Evolutionary conservation across 2,113 vertebrate species (phyloP), one percentile per base, ranked within the genome.

Genomic region (Ptilorrhoa leucosticta): DNA sequence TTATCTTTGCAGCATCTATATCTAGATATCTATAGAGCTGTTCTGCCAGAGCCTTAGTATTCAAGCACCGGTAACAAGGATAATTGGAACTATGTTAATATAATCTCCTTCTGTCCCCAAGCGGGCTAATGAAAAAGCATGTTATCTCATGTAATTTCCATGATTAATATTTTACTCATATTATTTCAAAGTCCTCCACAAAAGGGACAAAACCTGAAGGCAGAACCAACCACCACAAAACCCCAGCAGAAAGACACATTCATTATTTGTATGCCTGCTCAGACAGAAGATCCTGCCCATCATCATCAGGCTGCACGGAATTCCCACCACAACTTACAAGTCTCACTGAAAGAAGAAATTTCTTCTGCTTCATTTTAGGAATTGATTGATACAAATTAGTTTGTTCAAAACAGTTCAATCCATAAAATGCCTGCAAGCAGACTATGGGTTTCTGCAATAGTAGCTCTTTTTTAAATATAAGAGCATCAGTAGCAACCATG

Each of bases 361-460:
- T 50, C 60, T 81, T 21, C 42, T 15, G 8, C 35, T 50, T 1
- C 37, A 71, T 92, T 94, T 96, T 47, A 72, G 70, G 31, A 73
- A 83, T 22, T 23, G 28, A 78, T 51, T 51, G 24, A 87, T n/a
- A 70, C 13, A 93, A 78, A 79, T 30, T 13, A 11, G 37, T 72
- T 82, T 71, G n/a, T 71, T 89, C 53, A 66, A 54, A 86, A 70
- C 1, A 44, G 27, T 75, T 90, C 27, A 78, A 64, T 28, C 11
- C 13, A 51, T 27, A 71, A 86, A 73, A 93, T 10, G 56, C 28
- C 45, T 80, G 8, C 37, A 69, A 71, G 50, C 10, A 75, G 71
- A 44, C 0, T 0, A 53, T 4, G 21, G 6, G 2, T 2, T 87
- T 71, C 54, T 66, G 26, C 39, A 83, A 50, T 3, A 56, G 50